Evolutionary conservation across 2,797 vertebrate species (phyloP), one percentile per base, ranked within the genome.

Genomic region (Acrocephalus scirpaceus): DNA sequence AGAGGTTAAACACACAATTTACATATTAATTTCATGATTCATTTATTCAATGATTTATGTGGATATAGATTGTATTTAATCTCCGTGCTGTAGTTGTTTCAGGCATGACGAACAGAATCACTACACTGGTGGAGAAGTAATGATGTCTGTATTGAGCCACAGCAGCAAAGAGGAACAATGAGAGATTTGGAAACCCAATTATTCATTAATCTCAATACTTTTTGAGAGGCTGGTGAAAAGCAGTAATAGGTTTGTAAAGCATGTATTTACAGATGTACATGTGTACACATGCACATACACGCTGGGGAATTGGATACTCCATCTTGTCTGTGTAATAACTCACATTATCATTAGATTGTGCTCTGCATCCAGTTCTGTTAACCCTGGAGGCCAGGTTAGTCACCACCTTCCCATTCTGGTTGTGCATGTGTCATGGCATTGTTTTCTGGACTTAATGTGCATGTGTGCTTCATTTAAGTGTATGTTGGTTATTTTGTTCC

Each of bases 1-100:
- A 98, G 98, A 98, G 98, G 98, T 99, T 99, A 99, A 99, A 98
- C 98, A 98, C 98, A 98, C 98, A 98, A 98, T 99, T 99, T 99
- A 98, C 98, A 98, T 99, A 99, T 99, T 99, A 98, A 98, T 99
- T 99, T 99, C 98, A 99, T 99, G 98, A 99, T 98, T 99, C 98
- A 98, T 99, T 99, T 98, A 98, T 98, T 98, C 98, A 98, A 97
- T 98, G 98, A 99, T 99, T 99, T 98, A 98, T 99, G 98, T 98
- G 97, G 97, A 97, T 98, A 98, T 98, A 98, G 98, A 98, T 98
- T 98, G 98, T 98, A 98, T 98, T 98, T 98, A 98, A 98, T 99
- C 98, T 98, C 96, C 85, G 96, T 97, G 95, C 96, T 96, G 97
- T 98, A 97, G 97, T 97, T 98, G 96, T 98, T 98, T 98, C 97